These are phyloP conservation scores for Chrysopilus asiliformis DNA, from an alignment of 2,888 invertebrate species.

Conservation along the genomic window DNA sequence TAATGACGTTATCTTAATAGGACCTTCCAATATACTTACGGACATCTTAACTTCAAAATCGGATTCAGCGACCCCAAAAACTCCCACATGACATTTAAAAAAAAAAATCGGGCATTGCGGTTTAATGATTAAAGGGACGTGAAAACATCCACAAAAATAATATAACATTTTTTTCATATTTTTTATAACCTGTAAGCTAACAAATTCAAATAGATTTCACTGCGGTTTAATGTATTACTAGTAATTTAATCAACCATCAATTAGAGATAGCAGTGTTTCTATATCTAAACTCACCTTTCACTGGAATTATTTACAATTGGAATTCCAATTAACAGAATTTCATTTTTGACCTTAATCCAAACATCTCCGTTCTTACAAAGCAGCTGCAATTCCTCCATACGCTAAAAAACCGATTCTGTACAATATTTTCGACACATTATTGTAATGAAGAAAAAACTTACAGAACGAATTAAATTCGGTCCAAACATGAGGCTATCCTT, in stretches of 20 bases:
- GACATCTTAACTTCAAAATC: too few relatives aligned
- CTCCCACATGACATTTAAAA: too few relatives aligned
- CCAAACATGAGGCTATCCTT: slow-evolving; percentile 11
- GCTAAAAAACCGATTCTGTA: slow-evolving; percentile 4
- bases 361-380: slow-evolving; percentile 16
- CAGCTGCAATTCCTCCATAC: slow-evolving; percentile 13
- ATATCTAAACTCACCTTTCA: slow-evolving; percentile 12
- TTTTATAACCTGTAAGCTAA: neutral
- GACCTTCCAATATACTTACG: too few relatives aligned
- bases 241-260: neutral
- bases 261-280: neutral
- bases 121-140: too few relatives aligned
- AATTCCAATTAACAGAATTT: slow-evolving; percentile 15
- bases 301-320: slow-evolving; percentile 16
- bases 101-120: too few relatives aligned
- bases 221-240: too few relatives aligned
- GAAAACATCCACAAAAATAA: too few relatives aligned
- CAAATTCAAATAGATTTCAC: too few relatives aligned
- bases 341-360: slow-evolving; percentile 13
- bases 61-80: too few relatives aligned
- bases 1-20: too few relatives aligned
- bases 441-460: slow-evolving; percentile 4
- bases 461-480: slow-evolving; percentile 8
- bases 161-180: too few relatives aligned
- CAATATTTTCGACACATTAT: neutral